Base-by-base conservation (phyloP, 2,797 vertebrate genomes). In the Poeciliopsis turneri region DNA sequence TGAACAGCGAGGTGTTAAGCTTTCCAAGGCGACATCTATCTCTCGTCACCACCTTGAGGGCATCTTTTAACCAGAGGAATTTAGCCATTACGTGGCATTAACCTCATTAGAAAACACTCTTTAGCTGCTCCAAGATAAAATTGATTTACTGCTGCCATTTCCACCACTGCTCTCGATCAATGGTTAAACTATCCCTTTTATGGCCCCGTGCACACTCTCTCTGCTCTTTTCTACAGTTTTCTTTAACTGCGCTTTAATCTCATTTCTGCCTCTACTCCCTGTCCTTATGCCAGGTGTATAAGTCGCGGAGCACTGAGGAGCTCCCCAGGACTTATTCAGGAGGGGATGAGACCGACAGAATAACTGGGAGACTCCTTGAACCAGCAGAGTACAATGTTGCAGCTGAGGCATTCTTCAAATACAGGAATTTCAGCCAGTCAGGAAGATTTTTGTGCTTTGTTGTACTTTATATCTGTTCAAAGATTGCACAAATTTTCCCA, bases 91-190 rank as follows among this genome's bases (percentile, higher is more conserved):
- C 94, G 95, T 95, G 95, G 94, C 95, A 96, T 96, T 96, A 96
- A 96, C 95, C 96, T 96, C 95, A 96, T 96, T 96, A 96, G 95
- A 96, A 96, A 96, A 96, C 96, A 96, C 95, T 96, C 95, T 96
- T 96, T 95, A 96, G 95, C 95, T 94, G 93, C 95, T 95, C 94
- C 90, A 91, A 96, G 95, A 96, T 96, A 95, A 96, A 96, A 96
- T 96, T 96, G 96, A 96, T 96, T 96, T 96, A 96, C 95, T 95
- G 95, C 95, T 96, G 95, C 95, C 95, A 96, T 96, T 96, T 96
- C 94, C 94, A 95, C 93, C 95, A 94, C 93, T 93, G 94, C 94
- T 94, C 94, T 94, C 95, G 94, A 96, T 96, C 96, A 96, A 96
- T 96, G 95, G 92, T 96, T 96, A 95, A 96, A 96, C 95, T 95